These are phyloP conservation scores for Varanus komodoensis DNA, from an alignment of 2,113 vertebrate genomes.

Conservation along the genomic window DNA sequence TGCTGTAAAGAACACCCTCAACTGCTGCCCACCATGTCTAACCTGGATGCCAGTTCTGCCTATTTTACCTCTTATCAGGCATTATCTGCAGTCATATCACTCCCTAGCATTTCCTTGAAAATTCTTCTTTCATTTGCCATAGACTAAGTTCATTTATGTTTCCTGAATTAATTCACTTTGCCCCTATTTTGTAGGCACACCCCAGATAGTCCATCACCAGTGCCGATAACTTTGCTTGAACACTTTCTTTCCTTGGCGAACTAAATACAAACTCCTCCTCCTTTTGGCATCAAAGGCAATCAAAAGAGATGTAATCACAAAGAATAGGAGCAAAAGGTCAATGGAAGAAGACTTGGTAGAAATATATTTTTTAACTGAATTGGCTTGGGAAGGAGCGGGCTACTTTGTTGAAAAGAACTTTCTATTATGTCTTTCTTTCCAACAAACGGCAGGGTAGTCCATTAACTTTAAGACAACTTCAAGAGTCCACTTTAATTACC, in stretches of 20 bases:
- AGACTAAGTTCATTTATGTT: background rate
- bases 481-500: rapidly evolving
- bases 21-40: no score
- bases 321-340: background rate
- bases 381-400: background rate
- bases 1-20: no score
- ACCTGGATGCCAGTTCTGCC: background rate
- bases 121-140: background rate
- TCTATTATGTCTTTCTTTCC: background rate
- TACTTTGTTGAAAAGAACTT: background rate
- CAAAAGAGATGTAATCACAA: background rate
- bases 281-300: background rate
- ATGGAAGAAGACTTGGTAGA: background rate
- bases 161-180: background rate
- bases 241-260: background rate
- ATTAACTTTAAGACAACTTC: slow-evolving; percentile 12
- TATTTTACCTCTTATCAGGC: background rate
- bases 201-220: background rate
- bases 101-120: background rate
- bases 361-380: background rate
- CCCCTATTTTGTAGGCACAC: background rate
- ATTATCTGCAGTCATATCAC: background rate
- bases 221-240: background rate
- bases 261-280: background rate
- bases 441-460: background rate